Evolutionary conservation across 2,888 invertebrate species (phyloP).

Genomic region (Cephus runcator): DNA sequence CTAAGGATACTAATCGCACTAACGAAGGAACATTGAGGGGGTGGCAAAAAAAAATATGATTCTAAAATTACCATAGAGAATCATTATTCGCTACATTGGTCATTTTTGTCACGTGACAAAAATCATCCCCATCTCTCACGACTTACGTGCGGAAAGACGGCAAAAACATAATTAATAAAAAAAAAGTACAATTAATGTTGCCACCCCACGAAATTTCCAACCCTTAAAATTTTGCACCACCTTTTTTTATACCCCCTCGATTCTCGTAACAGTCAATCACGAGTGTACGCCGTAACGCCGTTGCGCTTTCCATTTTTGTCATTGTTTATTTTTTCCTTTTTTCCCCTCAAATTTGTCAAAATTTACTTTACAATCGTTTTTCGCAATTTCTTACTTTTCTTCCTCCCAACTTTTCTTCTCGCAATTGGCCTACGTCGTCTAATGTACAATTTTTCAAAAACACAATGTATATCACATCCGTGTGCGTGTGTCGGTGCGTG

Average conservation of each 20-base stretch:
- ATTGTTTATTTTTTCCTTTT: not conserved
- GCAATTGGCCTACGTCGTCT: not conserved
- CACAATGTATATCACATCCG: not conserved
- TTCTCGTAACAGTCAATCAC: not conserved
- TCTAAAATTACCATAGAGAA: not conserved
- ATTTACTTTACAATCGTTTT: not conserved
- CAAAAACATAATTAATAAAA: not conserved
- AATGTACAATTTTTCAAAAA: not conserved
- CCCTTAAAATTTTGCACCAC: not conserved
- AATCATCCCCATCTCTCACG: not conserved
- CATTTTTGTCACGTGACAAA: not conserved
- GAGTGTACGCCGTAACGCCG: not conserved
- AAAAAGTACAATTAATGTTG: not conserved
- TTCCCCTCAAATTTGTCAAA: not conserved
- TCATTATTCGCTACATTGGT: not conserved
- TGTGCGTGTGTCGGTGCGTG: slow-evolving; percentile 9
- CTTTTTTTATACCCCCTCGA: not conserved
- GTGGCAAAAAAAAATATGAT: not conserved
- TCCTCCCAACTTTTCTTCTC: not conserved
- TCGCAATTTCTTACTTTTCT: not conserved
- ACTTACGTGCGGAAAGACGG: not conserved
- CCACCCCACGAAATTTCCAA: not conserved
- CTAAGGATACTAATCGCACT: not conserved
- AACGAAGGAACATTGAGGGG: not conserved
- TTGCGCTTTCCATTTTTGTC: not conserved